These are phyloP conservation scores for Brachyptera risi DNA, from an alignment of 2,888 invertebrate species.

Conservation along the genomic window DNA sequence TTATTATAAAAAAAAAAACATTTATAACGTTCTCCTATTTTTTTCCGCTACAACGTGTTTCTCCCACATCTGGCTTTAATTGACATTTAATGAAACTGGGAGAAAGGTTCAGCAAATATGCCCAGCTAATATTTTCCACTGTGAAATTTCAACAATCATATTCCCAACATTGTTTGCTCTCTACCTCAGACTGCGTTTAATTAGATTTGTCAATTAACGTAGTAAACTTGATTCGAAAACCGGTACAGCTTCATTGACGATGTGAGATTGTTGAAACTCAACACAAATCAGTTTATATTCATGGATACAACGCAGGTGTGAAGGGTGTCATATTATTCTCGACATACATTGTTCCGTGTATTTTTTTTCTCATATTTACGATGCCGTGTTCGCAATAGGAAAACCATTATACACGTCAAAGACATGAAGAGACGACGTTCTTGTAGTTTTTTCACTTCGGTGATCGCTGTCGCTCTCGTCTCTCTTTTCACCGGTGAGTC, in stretches of 20 bases:
- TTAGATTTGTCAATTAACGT: neutral
- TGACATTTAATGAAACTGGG: neutral
- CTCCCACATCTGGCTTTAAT: neutral
- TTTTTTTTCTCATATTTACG: too few species aligned
- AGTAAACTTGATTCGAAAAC: neutral
- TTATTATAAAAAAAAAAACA: too few species aligned
- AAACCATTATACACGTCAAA: neutral
- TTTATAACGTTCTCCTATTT: too few species aligned
- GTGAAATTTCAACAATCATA: too few species aligned
- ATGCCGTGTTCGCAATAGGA: constrained; percentile 2
- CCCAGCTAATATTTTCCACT: too few species aligned
- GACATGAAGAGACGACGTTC: constrained; percentile 3
- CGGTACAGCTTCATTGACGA: neutral
- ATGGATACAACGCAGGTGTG: neutral
- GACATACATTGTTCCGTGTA: too few species aligned
- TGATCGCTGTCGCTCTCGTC: constrained; percentile 6
- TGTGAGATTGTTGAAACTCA: neutral
- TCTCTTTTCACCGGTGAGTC: constrained; percentile 9
- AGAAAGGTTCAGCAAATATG: too few species aligned
- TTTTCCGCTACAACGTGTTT: too few species aligned
- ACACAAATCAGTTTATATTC: neutral
- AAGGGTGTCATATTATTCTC: neutral
- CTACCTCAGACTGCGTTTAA: too few species aligned
- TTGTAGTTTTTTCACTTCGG: constrained; percentile 1
- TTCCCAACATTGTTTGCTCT: too few species aligned